These are phyloP conservation scores for Hephaestus fuliginosus DNA, from an alignment of 2,797 vertebrate genomes.

Conservation along the genomic window DNA sequence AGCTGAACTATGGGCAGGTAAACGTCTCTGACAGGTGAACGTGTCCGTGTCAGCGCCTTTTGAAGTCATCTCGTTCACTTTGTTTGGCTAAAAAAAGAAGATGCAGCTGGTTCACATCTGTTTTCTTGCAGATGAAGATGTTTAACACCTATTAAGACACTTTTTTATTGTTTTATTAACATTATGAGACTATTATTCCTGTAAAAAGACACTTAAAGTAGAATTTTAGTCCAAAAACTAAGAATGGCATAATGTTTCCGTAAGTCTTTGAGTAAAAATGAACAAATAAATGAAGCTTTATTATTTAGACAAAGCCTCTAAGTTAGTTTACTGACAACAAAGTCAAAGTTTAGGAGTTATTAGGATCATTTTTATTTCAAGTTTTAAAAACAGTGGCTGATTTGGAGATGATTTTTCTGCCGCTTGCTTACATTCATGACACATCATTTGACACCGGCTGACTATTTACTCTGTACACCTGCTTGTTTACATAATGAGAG, in stretches of 20 bases:
- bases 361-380: too few relatives aligned
- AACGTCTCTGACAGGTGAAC: conserved; percentile 28
- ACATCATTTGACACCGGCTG: conserved; percentile 39
- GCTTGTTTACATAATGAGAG: conserved; percentile 22
- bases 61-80: not conserved
- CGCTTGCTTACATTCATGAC: conserved; percentile 32
- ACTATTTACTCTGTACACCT: conserved; percentile 28
- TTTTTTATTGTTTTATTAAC: not conserved
- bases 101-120: not conserved
- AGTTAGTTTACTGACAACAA: too few relatives aligned
- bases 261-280: not conserved
- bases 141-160: not conserved
- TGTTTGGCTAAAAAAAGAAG: not conserved
- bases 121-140: not conserved
- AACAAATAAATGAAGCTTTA: too few relatives aligned
- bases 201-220: not conserved
- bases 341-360: too few relatives aligned
- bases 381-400: too few relatives aligned
- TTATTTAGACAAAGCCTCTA: too few relatives aligned
- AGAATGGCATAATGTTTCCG: not conserved
- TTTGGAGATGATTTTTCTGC: conserved; percentile 17
- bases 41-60: not conserved
- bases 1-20: conserved; percentile 93
- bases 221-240: not conserved
- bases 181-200: not conserved